These are phyloP conservation scores for Notocelia uddmanniana DNA, from an alignment of 2,888 invertebrate species.

Conservation along the genomic window DNA sequence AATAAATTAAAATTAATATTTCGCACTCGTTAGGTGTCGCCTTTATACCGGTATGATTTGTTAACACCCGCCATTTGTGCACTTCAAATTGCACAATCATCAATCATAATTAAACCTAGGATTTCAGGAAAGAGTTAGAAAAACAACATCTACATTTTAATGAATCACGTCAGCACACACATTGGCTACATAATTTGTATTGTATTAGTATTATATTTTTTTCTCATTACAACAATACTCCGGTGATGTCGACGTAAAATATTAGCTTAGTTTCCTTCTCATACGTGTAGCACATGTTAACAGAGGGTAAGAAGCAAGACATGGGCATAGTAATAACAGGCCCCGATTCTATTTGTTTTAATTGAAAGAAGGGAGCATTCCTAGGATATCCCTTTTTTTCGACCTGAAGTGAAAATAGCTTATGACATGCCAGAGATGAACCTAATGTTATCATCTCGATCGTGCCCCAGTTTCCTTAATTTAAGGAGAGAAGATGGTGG, in stretches of 20 bases:
- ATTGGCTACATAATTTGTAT: background rate
- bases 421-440: background rate
- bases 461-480: no score
- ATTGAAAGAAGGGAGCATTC: background rate
- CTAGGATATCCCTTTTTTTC: background rate
- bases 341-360: background rate
- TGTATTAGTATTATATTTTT: background rate
- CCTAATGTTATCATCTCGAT: no score
- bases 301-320: background rate
- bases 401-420: background rate
- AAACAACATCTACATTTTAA: no score
- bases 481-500: no score
- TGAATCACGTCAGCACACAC: background rate
- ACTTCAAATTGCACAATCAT: slow-evolving; percentile 3
- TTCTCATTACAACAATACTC: no score
- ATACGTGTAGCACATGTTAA: background rate
- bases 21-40: slow-evolving; percentile 73
- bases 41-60: slow-evolving; percentile 70
- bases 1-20: slow-evolving; percentile 84
- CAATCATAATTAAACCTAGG: slow-evolving; percentile 20
- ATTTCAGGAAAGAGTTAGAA: background rate
- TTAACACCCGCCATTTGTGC: slow-evolving; percentile 66
- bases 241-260: no score
- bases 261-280: background rate
- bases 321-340: background rate